These are phyloP conservation scores for Myrmecophaga tridactyla DNA, from an alignment of 2,113 vertebrate genomes.

Conservation along the genomic window DNA sequence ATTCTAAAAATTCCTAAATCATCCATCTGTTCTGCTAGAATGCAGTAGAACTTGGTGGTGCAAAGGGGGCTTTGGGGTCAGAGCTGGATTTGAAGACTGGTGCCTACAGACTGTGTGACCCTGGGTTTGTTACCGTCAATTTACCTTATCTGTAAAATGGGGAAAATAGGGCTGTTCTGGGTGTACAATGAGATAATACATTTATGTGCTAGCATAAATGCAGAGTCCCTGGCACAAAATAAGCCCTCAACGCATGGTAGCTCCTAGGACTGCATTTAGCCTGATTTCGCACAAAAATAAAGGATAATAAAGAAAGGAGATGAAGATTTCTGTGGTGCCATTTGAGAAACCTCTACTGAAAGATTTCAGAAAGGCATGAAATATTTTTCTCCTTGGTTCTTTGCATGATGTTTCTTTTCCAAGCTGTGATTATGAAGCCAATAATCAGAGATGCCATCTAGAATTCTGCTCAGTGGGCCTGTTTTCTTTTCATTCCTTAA, in stretches of 20 bases:
- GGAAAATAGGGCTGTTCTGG: not conserved
- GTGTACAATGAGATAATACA: no score
- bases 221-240: not conserved
- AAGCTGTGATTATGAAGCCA: not conserved
- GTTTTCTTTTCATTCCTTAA: not conserved
- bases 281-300: not conserved
- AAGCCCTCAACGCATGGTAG: not conserved
- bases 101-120: not conserved
- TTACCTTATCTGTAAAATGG: not conserved
- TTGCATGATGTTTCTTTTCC: not conserved
- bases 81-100: not conserved
- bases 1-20: not conserved
- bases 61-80: not conserved
- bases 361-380: not conserved
- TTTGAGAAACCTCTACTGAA: slow-evolving; percentile 20
- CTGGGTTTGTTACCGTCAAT: not conserved
- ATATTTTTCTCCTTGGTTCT: slow-evolving; percentile 16
- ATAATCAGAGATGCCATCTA: not conserved
- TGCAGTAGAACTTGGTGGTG: not conserved
- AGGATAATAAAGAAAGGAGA: slow-evolving; percentile 11
- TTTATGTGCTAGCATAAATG: not conserved
- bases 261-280: not conserved
- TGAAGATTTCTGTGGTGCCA: not conserved
- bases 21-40: not conserved
- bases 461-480: not conserved